Evolutionary conservation across 2,797 vertebrate species (phyloP).

Genomic region (Rhinophrynus dorsalis): DNA sequence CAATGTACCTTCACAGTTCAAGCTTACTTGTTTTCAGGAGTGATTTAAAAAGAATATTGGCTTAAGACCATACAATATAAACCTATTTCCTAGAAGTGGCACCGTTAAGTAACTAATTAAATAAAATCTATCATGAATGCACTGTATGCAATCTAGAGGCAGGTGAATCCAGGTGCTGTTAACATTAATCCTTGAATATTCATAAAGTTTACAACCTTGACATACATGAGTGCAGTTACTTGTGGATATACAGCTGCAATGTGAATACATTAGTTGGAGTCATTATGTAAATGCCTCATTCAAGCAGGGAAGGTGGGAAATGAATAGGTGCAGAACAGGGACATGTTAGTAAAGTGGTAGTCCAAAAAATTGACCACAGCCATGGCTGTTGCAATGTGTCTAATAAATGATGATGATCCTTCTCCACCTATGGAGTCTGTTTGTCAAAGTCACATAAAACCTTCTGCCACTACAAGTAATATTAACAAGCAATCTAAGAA

Average conservation of each 20-base stretch:
- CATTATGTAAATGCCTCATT: constrained; percentile 34
- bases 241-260: constrained; percentile 14
- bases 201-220: constrained; percentile 30
- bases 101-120: constrained; percentile 60
- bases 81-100: constrained; percentile 47
- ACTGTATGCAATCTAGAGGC: constrained; percentile 34
- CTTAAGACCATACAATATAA: constrained; percentile 51
- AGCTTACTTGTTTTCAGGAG: constrained; percentile 52
- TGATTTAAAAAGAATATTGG: constrained; percentile 45
- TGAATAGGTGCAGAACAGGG: too few relatives aligned
- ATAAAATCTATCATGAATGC: constrained; percentile 43
- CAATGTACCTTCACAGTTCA: constrained; percentile 52
- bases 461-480: too few relatives aligned
- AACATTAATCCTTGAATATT: constrained; percentile 28
- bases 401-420: too few relatives aligned
- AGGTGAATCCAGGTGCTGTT: constrained; percentile 36
- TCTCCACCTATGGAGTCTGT: too few relatives aligned
- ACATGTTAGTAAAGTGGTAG: too few relatives aligned
- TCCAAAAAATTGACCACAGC: too few relatives aligned
- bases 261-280: constrained; percentile 24
- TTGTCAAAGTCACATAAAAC: too few relatives aligned
- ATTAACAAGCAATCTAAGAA: too few relatives aligned
- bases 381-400: too few relatives aligned
- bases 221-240: constrained; percentile 25
- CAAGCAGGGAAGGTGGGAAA: background rate